phyloP scores from a whole-genome alignment of 1,140 invertebrate species.

The Mizuhopecten yessoensis region DNA sequence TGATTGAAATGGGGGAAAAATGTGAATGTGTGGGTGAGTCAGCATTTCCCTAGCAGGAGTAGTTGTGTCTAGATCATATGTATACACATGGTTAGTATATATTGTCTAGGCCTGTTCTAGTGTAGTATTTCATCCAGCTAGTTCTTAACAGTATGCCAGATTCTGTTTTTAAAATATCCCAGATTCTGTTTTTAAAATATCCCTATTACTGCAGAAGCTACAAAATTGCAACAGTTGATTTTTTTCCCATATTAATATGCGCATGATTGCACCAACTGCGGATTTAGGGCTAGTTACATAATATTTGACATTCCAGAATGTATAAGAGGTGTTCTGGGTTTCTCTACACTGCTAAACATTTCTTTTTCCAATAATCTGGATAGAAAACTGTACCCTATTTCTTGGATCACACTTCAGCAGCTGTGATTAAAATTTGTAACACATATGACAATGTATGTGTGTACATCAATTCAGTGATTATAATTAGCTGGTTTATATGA shows the following conservation, averaged over 20 bases:
- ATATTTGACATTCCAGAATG: background rate
- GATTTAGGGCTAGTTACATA: background rate
- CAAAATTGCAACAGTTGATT: background rate
- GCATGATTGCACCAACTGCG: background rate
- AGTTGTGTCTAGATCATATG: constrained; percentile 18
- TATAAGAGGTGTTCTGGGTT: background rate
- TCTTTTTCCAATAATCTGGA: background rate
- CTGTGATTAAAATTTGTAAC: background rate
- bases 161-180: constrained; percentile 29
- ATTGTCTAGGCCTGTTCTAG: background rate
- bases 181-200: constrained; percentile 30
- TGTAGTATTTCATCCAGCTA: background rate
- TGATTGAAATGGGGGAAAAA: background rate
- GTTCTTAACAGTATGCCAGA: background rate
- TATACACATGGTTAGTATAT: background rate
- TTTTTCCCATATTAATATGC: background rate
- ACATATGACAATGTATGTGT: too few species aligned
- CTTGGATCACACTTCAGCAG: background rate
- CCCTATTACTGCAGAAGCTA: background rate
- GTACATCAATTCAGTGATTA: too few species aligned
- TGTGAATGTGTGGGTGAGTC: background rate
- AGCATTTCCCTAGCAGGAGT: background rate
- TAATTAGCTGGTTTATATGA: too few species aligned
- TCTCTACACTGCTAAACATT: background rate
- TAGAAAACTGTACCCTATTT: background rate